Base-by-base conservation (phyloP, 2,888 invertebrate species). In the Cecidostiba fungosa region DNA sequence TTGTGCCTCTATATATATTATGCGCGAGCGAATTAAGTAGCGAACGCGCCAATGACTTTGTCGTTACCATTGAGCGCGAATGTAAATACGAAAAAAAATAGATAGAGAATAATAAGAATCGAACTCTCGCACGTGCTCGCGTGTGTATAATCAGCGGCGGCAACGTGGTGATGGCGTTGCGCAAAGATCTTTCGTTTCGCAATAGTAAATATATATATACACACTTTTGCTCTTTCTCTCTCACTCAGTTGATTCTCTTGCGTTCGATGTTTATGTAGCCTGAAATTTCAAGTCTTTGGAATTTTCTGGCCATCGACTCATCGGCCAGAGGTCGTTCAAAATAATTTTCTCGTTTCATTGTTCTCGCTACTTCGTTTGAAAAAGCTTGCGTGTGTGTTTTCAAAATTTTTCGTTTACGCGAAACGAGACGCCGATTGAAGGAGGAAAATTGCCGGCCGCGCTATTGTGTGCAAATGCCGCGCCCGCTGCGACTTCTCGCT, bases 181-280 rank as follows among this genome's bases (percentile, higher is more conserved):
- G 69, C 69, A 69, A 69, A 69, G 69, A 16, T n/a, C n/a, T 16
- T 3, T 29, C 69, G 69, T 69, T 69, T 69, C 69, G 69, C 69
- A 32, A 69, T 19, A 32, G 69, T 54, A 54, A 54, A 54, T 19
- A 2, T 6, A 19, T 19, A 4, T 32, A 32, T 16, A 47, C 47
- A 47, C 12, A 47, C 54, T 1, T 14, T 3, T 0, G 1, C 47
- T 54, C 54, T 54, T 1, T 54, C 19, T 43, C 50, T 50, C 50
- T 50, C 14, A 16, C 4, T 50, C 14, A n/a, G n/a, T n/a, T 19
- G 3, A 50, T 50, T 54, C 54, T 16, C 19, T 54, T n/a, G 10
- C 54, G 0, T 54, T 54, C 19, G 16, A 19, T n/a, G 19, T 54
- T 54, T 54, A 4, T 4, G 1, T n/a, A n/a, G 50, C 4, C 19